Base-by-base conservation (phyloP, 2,797 vertebrate genomes). In the Sorex maritimensis region DNA sequence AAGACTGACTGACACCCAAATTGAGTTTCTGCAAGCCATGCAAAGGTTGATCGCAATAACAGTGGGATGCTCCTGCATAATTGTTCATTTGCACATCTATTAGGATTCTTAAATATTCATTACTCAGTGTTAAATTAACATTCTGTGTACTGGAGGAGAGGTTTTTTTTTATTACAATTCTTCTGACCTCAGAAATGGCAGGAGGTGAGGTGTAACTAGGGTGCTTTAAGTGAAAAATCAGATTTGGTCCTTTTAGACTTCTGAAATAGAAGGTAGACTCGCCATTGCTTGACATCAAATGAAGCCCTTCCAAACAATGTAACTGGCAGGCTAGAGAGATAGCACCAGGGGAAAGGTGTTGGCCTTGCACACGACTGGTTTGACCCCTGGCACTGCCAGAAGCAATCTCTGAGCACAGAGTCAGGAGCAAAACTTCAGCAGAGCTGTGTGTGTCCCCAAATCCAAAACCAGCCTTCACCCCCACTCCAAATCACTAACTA, bases 1-100 rank as follows among this genome's bases (percentile, higher is more conserved):
- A 91, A 74, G 65, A 30, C 74, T 68, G 69, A 74, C 75, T 23
- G 46, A 86, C 81, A 69, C 79, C 75, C 81, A 55, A 44, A 17
- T 38, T 82, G 90, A 95, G 68, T 92, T 90, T 93, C 79, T 58
- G 71, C 65, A 67, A 6, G 86, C 67, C 30, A n/a, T 10, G 67
- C 55, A 44, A 58, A 93, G 93, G 94, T 81, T 46, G 92, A 86
- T 41, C 46, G 71, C 91, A 87, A 61, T 72, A 88, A 30, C 89
- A 78, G 91, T 3, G 1, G 96, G 94, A 63, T 82, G 82, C 89
- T 67, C 2, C 67, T 4, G 79, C 58, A 3, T 85, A 91, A 92
- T 79, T 92, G 93, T 93, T 93, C 77, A 97, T 96, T 96, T 88
- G 75, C 95, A 86, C 92, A 93, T 94, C 89, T 90, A 95, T 95